Conservation (phyloP, 2,888 invertebrate species). For the Drosophila lacicola region DNA sequence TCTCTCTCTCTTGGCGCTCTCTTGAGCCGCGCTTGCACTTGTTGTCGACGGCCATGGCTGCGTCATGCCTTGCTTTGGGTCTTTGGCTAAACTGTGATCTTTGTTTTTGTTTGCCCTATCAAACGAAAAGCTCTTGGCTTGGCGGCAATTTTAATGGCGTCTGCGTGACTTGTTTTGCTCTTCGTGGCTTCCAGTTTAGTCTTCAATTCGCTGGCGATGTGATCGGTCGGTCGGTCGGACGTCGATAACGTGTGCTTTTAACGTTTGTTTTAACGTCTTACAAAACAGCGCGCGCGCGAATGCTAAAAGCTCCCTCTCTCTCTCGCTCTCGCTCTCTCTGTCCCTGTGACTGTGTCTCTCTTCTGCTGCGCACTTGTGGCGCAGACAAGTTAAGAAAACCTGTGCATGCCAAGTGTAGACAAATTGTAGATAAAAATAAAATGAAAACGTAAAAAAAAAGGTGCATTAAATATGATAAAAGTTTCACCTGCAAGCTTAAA, state of each 20-base stretch:
- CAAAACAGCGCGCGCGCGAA: constrained; percentile 42
- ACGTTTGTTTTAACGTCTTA: constrained; percentile 36
- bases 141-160: constrained; percentile 56
- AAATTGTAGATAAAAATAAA: constrained; percentile 76
- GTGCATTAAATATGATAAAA: constrained; percentile 63
- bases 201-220: constrained; percentile 67
- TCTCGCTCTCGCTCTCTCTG: constrained; percentile 7
- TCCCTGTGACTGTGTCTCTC: constrained; percentile 7
- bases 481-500: constrained; percentile 60
- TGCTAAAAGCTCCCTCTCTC: constrained; percentile 62
- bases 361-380: constrained; percentile 53
- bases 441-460: constrained; percentile 69
- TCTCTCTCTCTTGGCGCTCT: not conserved
- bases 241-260: constrained; percentile 25
- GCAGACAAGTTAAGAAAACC: constrained; percentile 63
- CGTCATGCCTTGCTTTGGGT: constrained; percentile 40
- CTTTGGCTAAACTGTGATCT: constrained; percentile 36
- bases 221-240: constrained; percentile 63
- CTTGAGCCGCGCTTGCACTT: constrained; percentile 36
- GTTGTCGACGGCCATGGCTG: constrained; percentile 8
- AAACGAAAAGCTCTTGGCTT: constrained; percentile 54
- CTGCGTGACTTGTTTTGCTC: constrained; percentile 40
- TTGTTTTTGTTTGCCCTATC: constrained; percentile 47
- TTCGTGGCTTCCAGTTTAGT: constrained; percentile 50
- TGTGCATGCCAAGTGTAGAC: constrained; percentile 66